Evolutionary conservation across 2,113 vertebrate genomes (phyloP).

Genomic region (Meriones unguiculatus): DNA sequence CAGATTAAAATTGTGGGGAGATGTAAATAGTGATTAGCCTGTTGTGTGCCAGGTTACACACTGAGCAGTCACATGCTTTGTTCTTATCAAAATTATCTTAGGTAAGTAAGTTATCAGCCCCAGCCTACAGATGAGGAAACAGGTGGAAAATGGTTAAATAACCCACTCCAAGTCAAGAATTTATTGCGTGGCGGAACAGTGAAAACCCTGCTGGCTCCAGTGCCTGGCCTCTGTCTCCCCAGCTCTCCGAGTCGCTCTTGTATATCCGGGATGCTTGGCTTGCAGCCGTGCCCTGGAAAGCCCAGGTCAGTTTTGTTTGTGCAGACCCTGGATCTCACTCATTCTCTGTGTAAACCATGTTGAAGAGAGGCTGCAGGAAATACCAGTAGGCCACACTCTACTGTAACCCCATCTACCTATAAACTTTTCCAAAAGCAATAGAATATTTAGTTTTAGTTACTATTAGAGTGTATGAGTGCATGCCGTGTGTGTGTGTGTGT

Average conservation of each 20-base stretch:
- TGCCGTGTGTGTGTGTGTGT: neutral
- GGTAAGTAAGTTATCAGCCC: neutral
- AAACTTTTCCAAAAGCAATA: neutral
- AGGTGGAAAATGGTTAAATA: neutral
- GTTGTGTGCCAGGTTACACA: neutral
- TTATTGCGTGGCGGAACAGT: neutral
- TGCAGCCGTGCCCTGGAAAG: neutral
- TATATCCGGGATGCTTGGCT: neutral
- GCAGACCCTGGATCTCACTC: no score
- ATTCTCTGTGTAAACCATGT: fast-evolving
- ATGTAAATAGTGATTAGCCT: neutral
- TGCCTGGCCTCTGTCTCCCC: neutral
- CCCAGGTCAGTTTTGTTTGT: neutral
- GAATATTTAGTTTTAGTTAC: neutral
- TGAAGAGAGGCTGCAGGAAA: neutral
- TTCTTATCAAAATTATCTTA: neutral
- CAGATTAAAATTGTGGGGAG: neutral
- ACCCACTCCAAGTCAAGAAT: neutral
- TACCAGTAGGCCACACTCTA: neutral
- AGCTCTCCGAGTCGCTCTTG: neutral
- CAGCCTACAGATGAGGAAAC: neutral
- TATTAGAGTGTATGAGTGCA: neutral
- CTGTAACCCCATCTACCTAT: neutral
- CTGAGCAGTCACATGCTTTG: neutral
- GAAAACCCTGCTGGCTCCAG: neutral